phyloP scores from a whole-genome alignment of 2,113 vertebrate species.

The Petromus typicus region DNA sequence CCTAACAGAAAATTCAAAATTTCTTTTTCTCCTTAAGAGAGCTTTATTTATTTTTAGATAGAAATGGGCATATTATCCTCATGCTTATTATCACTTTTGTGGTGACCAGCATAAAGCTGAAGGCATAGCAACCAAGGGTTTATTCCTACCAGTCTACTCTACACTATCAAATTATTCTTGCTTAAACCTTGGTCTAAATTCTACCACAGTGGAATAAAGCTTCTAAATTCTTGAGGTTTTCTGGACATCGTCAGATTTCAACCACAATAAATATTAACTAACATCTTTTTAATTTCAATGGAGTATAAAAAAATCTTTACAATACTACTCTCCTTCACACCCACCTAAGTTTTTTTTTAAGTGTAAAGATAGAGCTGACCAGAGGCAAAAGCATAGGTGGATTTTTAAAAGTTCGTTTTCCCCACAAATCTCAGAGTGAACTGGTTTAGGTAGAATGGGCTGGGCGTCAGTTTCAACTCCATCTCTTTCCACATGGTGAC shows the following conservation, averaged over 20 bases:
- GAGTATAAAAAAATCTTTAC: not conserved
- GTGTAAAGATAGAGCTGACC: not conserved
- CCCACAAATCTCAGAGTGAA: not conserved
- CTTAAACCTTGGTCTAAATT: not conserved
- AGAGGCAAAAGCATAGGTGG: not conserved
- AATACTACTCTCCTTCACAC: not conserved
- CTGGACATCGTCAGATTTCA: slow-evolving; percentile 18
- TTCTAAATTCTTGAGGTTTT: not conserved
- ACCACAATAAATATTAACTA: slow-evolving; percentile 27
- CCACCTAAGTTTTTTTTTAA: not conserved
- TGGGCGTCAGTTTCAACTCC: not conserved
- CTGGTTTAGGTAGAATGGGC: not conserved
- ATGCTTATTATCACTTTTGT: not conserved
- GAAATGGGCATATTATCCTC: not conserved
- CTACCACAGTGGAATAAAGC: not conserved
- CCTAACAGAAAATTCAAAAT: not conserved
- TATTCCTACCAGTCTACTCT: not conserved
- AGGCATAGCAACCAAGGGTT: not conserved
- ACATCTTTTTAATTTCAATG: not conserved
- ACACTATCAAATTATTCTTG: not conserved
- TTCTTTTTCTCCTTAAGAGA: not conserved
- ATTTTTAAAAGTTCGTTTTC: not conserved
- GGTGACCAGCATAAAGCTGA: not conserved
- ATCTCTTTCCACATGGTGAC: not conserved
- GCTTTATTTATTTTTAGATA: not conserved